Evolutionary conservation across 2,797 vertebrate genomes (phyloP).

Genomic region (Pseudomugil tenellus): DNA sequence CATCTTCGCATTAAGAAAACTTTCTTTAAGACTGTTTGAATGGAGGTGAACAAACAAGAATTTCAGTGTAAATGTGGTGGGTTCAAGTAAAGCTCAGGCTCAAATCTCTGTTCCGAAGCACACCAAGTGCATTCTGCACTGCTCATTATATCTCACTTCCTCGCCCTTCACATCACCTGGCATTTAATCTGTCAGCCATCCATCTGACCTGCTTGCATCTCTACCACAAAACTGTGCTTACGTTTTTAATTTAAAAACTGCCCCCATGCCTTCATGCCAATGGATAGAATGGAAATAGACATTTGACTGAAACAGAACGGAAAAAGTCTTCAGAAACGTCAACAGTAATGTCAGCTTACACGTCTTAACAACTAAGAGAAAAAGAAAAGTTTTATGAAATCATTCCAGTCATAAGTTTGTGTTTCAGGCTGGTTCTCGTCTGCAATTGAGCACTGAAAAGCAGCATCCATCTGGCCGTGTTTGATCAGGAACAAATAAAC

Average conservation of each 20-base stretch:
- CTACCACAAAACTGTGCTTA: conserved; percentile 57
- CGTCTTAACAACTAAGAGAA: conserved; percentile 52
- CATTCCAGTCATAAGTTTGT: conserved; percentile 44
- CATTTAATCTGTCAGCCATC: conserved; percentile 51
- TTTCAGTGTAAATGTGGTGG: conserved; percentile 50
- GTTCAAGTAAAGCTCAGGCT: conserved; percentile 68
- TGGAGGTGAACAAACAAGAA: conserved; percentile 44
- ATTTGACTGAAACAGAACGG: conserved; percentile 58
- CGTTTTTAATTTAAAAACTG: conserved; percentile 51
- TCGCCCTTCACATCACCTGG: conserved; percentile 41
- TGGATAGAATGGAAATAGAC: conserved; percentile 43
- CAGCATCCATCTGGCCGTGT: conserved; percentile 62
- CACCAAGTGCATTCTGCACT: conserved; percentile 38
- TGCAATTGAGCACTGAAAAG: conserved; percentile 61
- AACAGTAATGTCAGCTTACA: conserved; percentile 50
- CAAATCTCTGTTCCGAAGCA: conserved; percentile 35
- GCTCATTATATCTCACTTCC: conserved; percentile 49
- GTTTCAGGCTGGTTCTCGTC: conserved; percentile 53
- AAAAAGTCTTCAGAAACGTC: conserved; percentile 48
- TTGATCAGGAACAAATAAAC: conserved; percentile 75
- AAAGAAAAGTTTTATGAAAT: conserved; percentile 50
- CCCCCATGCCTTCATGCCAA: conserved; percentile 52
- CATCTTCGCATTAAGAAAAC: conserved; percentile 40
- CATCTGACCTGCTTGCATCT: conserved; percentile 34
- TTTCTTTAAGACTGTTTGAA: conserved; percentile 37